A percentile compares a stretch with the other conserved stretches of the same genome.
Conservation (phyloP, 2,888 invertebrate genomes). For the Leptinotarsa juncta region DNA sequence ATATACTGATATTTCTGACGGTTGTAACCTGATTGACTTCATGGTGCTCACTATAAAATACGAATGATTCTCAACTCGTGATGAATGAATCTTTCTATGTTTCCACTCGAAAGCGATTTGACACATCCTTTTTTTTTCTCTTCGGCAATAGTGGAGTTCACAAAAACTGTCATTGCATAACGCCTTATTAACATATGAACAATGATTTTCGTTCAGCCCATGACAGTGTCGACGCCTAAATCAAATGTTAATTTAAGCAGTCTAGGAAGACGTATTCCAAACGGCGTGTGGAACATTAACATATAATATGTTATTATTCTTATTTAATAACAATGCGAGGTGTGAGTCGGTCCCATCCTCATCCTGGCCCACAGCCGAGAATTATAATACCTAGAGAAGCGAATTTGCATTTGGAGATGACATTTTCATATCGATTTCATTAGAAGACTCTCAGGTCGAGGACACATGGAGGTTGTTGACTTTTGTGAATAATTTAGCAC, state of each 20-base stretch:
- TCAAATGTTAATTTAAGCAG: slow-evolving; percentile 65
- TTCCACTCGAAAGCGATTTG: slow-evolving; percentile 23
- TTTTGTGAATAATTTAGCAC: not conserved
- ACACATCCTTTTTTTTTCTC: slow-evolving; percentile 9
- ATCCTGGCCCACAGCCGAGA: slow-evolving; percentile 53
- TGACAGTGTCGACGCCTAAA: slow-evolving; percentile 61
- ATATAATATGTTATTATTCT: slow-evolving; percentile 67
- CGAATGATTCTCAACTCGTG: too few relatives aligned
- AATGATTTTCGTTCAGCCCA: slow-evolving; percentile 65
- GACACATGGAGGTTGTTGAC: not conserved
- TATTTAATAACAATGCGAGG: slow-evolving; percentile 66
- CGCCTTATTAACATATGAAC: slow-evolving; percentile 64
- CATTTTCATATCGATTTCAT: slow-evolving; percentile 47
- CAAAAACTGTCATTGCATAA: slow-evolving; percentile 38
- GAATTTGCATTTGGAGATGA: slow-evolving; percentile 51
- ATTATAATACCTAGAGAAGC: slow-evolving; percentile 38
- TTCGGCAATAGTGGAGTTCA: slow-evolving; percentile 10
- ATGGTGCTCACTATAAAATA: too few relatives aligned
- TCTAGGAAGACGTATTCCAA: slow-evolving; percentile 64
- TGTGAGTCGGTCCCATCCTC: slow-evolving; percentile 60
- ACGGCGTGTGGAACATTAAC: slow-evolving; percentile 64
- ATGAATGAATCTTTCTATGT: slow-evolving; percentile 22
- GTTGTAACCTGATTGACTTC: too few relatives aligned
- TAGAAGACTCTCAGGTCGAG: slow-evolving; percentile 26
- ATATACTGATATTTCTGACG: too few relatives aligned